Conservation (phyloP, 2,888 invertebrate species). For the Sesamia inferens region DNA sequence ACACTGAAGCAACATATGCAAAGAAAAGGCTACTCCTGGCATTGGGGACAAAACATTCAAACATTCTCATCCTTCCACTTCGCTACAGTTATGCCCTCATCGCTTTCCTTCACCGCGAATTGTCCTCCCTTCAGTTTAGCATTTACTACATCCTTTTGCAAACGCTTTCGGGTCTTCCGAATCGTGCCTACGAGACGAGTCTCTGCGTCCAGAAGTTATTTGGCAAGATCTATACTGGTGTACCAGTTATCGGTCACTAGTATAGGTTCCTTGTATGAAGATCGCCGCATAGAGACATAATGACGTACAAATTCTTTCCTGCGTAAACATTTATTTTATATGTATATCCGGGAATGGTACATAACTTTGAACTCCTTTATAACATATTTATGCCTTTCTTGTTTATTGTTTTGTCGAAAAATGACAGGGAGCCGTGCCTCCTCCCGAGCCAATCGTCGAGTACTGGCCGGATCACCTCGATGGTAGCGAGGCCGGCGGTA, state of each 20-base stretch:
- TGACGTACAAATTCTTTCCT: slow-evolving; percentile 30
- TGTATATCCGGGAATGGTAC: slow-evolving; percentile 43
- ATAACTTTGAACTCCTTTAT: slow-evolving; percentile 41
- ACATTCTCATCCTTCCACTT: not conserved
- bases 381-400: not conserved
- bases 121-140: slow-evolving; percentile 48
- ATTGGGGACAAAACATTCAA: slow-evolving; percentile 5
- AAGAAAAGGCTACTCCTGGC: slow-evolving; percentile 35
- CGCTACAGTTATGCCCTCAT: slow-evolving; percentile 34
- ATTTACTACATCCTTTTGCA: slow-evolving; percentile 45
- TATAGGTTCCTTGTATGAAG: slow-evolving; percentile 21
- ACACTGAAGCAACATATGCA: slow-evolving; percentile 47
- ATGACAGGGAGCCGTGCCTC: too few species aligned
- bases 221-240: not conserved
- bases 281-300: slow-evolving; percentile 31
- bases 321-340: slow-evolving; percentile 36
- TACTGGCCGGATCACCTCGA: too few species aligned
- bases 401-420: too few species aligned
- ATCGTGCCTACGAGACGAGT: slow-evolving; percentile 47
- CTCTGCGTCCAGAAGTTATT: slow-evolving; percentile 33
- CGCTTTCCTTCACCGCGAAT: slow-evolving; percentile 32
- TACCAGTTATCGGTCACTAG: slow-evolving; percentile 42
- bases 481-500: too few species aligned
- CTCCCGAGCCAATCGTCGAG: too few species aligned
- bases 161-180: slow-evolving; percentile 41